phyloP scores from a whole-genome alignment of 2,888 invertebrate species.

The Tubulanus polymorphus region DNA sequence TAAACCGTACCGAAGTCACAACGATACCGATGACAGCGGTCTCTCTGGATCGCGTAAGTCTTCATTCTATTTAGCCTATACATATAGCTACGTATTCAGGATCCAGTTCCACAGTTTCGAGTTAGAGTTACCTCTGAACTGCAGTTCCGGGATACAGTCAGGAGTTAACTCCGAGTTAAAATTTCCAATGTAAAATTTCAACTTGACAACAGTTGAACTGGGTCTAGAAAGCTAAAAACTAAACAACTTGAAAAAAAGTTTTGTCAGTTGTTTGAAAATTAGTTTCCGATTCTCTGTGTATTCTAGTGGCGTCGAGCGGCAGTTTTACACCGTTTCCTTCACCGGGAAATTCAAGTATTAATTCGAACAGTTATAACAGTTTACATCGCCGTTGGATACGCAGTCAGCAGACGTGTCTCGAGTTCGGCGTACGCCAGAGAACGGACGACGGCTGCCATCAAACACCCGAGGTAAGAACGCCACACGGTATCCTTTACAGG shows the following conservation, averaged over 20 bases:
- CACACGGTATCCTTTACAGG: conserved; percentile 4
- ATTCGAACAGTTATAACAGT: conserved; percentile 58
- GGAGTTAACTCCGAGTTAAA: too few relatives aligned
- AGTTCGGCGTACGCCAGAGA: conserved; percentile 44
- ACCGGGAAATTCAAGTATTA: conserved; percentile 41
- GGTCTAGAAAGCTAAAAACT: too few relatives aligned
- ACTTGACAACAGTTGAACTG: too few relatives aligned
- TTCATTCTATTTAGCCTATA: too few relatives aligned
- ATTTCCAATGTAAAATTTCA: too few relatives aligned
- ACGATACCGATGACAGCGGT: conserved; percentile 30
- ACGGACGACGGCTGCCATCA: conserved; percentile 7
- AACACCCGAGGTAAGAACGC: conserved; percentile 21
- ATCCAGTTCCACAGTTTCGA: too few relatives aligned
- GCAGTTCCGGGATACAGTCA: too few relatives aligned
- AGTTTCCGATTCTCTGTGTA: too few relatives aligned
- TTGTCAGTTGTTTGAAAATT: too few relatives aligned
- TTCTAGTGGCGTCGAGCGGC: conserved; percentile 42
- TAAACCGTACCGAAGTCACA: conserved; percentile 12
- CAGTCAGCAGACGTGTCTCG: conserved; percentile 59
- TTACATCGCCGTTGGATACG: conserved; percentile 60
- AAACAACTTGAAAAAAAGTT: too few relatives aligned
- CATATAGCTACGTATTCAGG: too few relatives aligned
- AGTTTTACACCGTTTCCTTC: conserved; percentile 43
- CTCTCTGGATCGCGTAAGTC: conserved; percentile 20
- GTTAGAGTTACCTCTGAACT: too few relatives aligned